Evolutionary conservation across 2,797 vertebrate genomes (phyloP), one percentile per base, ranked within the genome.

Genomic region (Rhadinocentrus ornatus): DNA sequence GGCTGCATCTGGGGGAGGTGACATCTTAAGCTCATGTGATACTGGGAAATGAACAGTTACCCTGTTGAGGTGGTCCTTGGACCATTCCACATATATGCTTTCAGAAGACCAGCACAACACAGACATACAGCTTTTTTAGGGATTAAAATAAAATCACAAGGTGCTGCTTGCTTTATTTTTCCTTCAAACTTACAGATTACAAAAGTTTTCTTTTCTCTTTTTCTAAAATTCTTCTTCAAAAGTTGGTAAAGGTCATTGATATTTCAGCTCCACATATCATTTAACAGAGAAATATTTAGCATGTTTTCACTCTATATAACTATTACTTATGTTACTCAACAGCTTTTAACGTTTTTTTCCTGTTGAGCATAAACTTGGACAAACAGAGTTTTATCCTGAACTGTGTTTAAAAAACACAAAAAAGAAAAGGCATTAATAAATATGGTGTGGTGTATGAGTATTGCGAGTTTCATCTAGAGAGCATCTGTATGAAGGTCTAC

Each of bases 11-110:
- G 67, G 62, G 26, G 13, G 15, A 27, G n/a, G 16, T 63, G n/a
- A 16, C 68, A 31, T 72, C 54, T 78, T 66, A 62, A 69, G 73
- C 66, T 77, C 86, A 83, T 69, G 82, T 84, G 74, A 86, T 70
- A 53, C 22, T 56, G 15, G 35, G 12, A 44, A 65, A 56, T 56
- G 35, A 69, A 66, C 35, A 59, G 22, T 65, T 34, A 77, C 52
- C 27, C 29, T 24, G 1, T 34, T 15, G 46, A 66, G 41, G 53
- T 59, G 62, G 74, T 70, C 64, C 61, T 54, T 64, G 41, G 48
- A 64, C 26, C 41, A 54, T 46, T 52, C 55, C 16, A 55, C 26
- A 70, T 60, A 64, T 75, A 75, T 74, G 27, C 62, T 56, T 27
- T 65, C 53, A 34, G 6, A 20, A 32, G 37, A 52, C 18, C 35